Percentiles rank a stretch among this genome's conserved stretches.
Conservation (phyloP, 2,797 vertebrate species). For the Gallinago nigripennis region DNA sequence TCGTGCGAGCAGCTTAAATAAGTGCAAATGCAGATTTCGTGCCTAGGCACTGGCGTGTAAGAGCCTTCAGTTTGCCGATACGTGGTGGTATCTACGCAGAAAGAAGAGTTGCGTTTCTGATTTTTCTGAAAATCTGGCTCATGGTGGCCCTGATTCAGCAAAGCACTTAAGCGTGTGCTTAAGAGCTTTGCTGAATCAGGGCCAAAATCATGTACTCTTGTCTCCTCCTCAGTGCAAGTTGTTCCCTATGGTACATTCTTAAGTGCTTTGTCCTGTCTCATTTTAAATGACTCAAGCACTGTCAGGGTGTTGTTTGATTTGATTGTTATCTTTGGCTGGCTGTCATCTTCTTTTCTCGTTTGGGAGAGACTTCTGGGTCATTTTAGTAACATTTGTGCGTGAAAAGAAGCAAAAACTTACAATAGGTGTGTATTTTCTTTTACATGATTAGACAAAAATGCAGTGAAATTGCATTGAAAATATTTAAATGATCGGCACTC, state of each 20-base stretch:
- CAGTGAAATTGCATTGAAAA: background rate
- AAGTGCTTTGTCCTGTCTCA: conserved; percentile 69
- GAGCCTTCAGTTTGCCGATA: background rate
- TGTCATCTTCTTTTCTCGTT: conserved; percentile 23
- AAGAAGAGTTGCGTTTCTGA: background rate
- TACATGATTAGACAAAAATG: background rate
- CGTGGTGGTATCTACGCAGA: background rate
- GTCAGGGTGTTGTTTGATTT: conserved; percentile 72
- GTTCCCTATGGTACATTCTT: conserved; percentile 69
- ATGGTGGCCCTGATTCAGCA: conserved; percentile 50
- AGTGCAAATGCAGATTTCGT: background rate
- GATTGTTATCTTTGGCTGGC: conserved; percentile 68
- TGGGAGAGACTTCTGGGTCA: conserved; percentile 11
- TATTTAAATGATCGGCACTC: background rate
- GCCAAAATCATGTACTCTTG: conserved; percentile 58
- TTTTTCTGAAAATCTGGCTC: conserved; percentile 49
- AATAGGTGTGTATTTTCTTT: background rate
- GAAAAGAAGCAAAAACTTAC: conserved; percentile 12
- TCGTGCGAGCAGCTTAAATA: background rate
- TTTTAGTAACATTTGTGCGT: background rate
- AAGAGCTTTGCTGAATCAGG: conserved; percentile 57
- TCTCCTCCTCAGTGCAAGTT: conserved; percentile 65
- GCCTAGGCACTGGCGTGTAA: background rate
- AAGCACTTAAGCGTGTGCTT: conserved; percentile 59
- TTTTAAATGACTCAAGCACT: conserved; percentile 68